Conservation (phyloP, 2,113 vertebrate species). For the Brachypodius melanocephalos region DNA sequence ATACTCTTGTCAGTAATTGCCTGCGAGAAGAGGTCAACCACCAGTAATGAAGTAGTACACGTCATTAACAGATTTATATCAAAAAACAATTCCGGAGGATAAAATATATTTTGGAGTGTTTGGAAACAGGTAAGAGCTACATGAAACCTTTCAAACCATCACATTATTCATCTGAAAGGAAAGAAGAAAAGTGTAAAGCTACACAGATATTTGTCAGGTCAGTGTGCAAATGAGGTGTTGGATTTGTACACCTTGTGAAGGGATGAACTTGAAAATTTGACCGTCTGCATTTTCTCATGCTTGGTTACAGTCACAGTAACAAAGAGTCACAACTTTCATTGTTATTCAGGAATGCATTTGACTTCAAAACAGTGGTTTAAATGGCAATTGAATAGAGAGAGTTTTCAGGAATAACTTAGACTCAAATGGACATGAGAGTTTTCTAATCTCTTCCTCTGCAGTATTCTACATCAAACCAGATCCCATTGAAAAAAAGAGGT, state of each 20-base stretch:
- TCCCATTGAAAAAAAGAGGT: too few species aligned
- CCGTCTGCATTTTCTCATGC: neutral
- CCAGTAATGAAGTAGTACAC: neutral
- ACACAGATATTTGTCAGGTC: neutral
- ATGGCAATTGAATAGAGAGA: neutral
- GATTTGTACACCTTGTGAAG: neutral
- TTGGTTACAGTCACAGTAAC: neutral
- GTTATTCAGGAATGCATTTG: neutral
- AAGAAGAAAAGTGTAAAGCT: neutral
- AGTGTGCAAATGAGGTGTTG: neutral
- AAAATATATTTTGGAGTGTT: neutral
- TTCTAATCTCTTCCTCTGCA: neutral
- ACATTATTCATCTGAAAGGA: neutral
- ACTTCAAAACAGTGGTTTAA: neutral
- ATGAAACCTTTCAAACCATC: neutral
- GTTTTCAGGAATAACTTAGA: neutral
- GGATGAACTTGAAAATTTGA: neutral
- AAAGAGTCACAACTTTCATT: neutral
- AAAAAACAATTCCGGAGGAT: neutral
- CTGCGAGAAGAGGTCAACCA: neutral
- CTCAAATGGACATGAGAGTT: neutral
- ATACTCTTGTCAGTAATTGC: rapidly evolving
- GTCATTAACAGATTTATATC: neutral
- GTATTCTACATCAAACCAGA: neutral
- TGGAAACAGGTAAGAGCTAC: neutral